A percentile compares a stretch with the other conserved stretches of the same genome.
Conservation (phyloP, 2,113 vertebrate genomes). For the Spea multiplicata region DNA sequence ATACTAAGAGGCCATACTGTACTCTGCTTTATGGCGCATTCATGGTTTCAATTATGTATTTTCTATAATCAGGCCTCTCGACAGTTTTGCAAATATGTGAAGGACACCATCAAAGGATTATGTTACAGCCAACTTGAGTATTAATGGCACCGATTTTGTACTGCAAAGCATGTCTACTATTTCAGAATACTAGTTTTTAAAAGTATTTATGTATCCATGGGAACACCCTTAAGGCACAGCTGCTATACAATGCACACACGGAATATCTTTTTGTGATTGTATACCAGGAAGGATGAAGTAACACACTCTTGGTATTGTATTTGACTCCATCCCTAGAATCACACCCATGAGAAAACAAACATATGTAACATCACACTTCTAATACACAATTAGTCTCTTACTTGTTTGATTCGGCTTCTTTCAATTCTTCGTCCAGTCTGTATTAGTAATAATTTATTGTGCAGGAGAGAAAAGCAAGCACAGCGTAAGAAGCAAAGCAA, state of each 20-base stretch:
- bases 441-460: slow-evolving; percentile 64
- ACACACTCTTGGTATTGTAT: neutral
- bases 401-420: slow-evolving; percentile 82
- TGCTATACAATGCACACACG: neutral
- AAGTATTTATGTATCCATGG: neutral
- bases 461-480: slow-evolving; percentile 66
- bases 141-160: too few species aligned
- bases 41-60: too few species aligned
- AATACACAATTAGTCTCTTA: slow-evolving; percentile 70
- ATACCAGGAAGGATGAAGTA: neutral
- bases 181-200: too few species aligned
- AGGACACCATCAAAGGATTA: too few species aligned
- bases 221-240: neutral
- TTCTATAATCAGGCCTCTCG: too few species aligned
- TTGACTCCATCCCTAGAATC: neutral
- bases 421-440: slow-evolving; percentile 95
- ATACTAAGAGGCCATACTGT: too few species aligned
- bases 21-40: too few species aligned
- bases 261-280: neutral
- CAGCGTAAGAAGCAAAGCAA: slow-evolving; percentile 68
- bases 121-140: too few species aligned
- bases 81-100: too few species aligned
- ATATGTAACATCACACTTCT: slow-evolving; percentile 51
- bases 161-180: too few species aligned
- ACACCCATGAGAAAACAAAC: neutral